Base-by-base conservation (phyloP, 2,888 invertebrate species). In the Drosophila rellima region DNA sequence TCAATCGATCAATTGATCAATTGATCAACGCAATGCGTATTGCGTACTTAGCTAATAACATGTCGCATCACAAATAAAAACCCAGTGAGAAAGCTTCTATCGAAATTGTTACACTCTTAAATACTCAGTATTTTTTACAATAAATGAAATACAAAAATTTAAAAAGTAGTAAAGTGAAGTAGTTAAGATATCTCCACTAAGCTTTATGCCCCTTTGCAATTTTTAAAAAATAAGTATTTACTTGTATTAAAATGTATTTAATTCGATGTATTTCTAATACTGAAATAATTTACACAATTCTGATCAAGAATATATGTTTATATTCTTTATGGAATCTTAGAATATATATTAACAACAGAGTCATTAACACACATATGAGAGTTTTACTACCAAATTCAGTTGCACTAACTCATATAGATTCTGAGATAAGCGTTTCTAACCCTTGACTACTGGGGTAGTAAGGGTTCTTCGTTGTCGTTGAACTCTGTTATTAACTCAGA, bases 1-100 rank as follows among this genome's bases (percentile, higher is more conserved):
- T 37, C 31, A 17, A 47, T 17, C 37, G 7, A 18, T 39, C 17
- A 93, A 93, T 52, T 11, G 1, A 15, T 11, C 17, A 15, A 45
- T 23, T 35, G 15, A n/a, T 26, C 2, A 3, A 20, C 18, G 4
- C 17, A 29, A 8, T 47, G 45, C 15, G 17, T 26, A 40, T 62
- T 62, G 61, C 57, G 60, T 55, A 33, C 20, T 31, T 18, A 60
- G 57, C 13, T 70, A 68, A 68, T 67, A 68, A 74, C 66, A 63
- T 73, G 54, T 56, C 29, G 35, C 20, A 42, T 15, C 40, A 33
- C 57, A 52, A 15, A 15, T n/a, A n/a, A 33, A 18, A 17, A 2
- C 3, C 15, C 10, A 8, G 6, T 15, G 2, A 17, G 17, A 7
- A 33, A 33, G 33, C 33, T 33, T 7, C 2, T 6, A 7, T 15